Evolutionary conservation across 2,888 invertebrate species (phyloP), one percentile per base, ranked within the genome.

Genomic region (Drosophila paucipuncta): DNA sequence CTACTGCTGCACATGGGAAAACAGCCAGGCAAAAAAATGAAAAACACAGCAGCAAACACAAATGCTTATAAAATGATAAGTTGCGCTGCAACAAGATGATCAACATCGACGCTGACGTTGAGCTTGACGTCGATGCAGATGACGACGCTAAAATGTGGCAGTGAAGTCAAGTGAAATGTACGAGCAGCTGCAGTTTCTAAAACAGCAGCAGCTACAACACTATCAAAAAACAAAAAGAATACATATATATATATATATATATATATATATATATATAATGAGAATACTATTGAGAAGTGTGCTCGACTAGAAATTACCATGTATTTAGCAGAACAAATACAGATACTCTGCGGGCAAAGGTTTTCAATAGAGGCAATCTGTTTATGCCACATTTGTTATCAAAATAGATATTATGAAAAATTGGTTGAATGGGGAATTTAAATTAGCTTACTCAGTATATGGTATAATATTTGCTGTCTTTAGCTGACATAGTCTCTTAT

Each of bases 21-120:
- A 68, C 74, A 76, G 59, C 22, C 53, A 31, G 41, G 53, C 53
- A 64, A 65, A 63, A 64, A 50, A 43, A 69, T 53, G 33, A n/a
- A 41, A 43, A 28, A 52, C 30, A n/a, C 28, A 54, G 47, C 68
- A 73, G 76, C 66, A 85, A 69, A 77, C 79, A 85, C 55, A 76
- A 86, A 79, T 82, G 85, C 87, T 86, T 86, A 89, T 84, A 82
- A 82, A 85, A 86, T 85, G 85, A 85, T 87, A 85, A 85, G 85
- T 85, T 85, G 50, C 49, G 67, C 63, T 77, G 62, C 70, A 49
- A 59, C 67, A 60, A 77, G 73, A 73, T 47, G 67, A 39, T 55
- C 25, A 35, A 67, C 73, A 49, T 25, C 47, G 66, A 37, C n/a
- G 66, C n/a, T 28, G 61, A 39, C 63, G 47, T 30, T 35, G 65